Evolutionary conservation across 1,140 invertebrate genomes (phyloP), one percentile per base, ranked within the genome.

Genomic region (Drosophila teissieri): DNA sequence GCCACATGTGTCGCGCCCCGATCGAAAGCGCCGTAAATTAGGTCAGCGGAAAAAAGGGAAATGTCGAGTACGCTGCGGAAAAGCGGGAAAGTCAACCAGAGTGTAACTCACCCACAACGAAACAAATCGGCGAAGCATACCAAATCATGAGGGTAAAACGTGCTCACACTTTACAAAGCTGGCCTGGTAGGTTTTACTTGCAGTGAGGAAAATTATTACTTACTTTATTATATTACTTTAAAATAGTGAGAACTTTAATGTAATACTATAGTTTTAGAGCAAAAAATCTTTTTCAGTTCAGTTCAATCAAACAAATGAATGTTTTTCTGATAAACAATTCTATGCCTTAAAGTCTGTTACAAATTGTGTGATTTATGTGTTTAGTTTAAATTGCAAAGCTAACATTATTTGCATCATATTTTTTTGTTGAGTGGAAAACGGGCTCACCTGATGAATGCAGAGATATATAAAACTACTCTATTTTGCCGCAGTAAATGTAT

Each of bases 21-120:
- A 89, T 88, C 77, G 84, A 89, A 84, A 84, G 84, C 76, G 80
- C 69, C 85, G 80, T 88, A 84, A 88, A 88, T 88, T 89, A 79
- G 84, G 84, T 88, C 84, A 83, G 84, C 57, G 60, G 76, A 45
- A 49, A 49, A 67, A 53, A 27, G 37, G 27, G 24, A 37, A 31
- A 72, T 49, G 60, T 57, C 36, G 52, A n/a, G 4, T 27, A 4
- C 34, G 51, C 58, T 10, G 51, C 15, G 49, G 46, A 55, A 65
- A 53, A 57, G 54, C 37, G 48, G 56, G 44, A 58, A 40, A 68
- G 44, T 68, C 61, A 63, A 44, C 75, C 44, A 73, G 39, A 73
- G 55, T 57, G 40, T 78, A 53, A 62, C 58, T 60, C 51, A 58
- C 34, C 52, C 60, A 73, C 69, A 73, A 84, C 80, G 60, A 64